Conservation (phyloP, 2,797 vertebrate genomes). For the Xenops minutus region DNA sequence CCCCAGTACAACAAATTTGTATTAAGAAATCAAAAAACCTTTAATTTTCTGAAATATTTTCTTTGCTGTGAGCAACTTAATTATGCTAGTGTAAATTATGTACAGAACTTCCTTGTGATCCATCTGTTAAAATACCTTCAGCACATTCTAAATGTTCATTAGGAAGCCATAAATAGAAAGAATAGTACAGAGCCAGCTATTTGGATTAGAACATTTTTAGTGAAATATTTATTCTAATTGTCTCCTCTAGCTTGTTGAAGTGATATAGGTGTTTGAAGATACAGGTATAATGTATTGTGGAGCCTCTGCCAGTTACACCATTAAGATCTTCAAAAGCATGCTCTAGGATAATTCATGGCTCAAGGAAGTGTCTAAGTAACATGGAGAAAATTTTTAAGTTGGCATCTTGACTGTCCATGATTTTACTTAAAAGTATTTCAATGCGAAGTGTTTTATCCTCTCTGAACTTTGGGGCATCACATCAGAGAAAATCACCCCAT, state of each 20-base stretch:
- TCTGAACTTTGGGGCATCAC: slow-evolving; percentile 6
- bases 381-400: not conserved
- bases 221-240: slow-evolving; percentile 71
- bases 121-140: not conserved
- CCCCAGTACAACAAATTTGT: rapidly evolving
- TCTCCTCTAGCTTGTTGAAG: slow-evolving; percentile 21
- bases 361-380: not conserved
- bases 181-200: slow-evolving; percentile 1
- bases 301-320: slow-evolving; percentile 43
- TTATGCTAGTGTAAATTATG: not conserved
- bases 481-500: slow-evolving; percentile 38
- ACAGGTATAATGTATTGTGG: not conserved
- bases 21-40: not conserved
- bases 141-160: slow-evolving; percentile 16
- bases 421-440: slow-evolving; percentile 21
- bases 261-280: slow-evolving; percentile 43
- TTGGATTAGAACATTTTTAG: slow-evolving; percentile 38
- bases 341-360: not conserved
- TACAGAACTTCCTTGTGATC: not conserved
- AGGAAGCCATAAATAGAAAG: slow-evolving; percentile 62
- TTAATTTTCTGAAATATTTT: not conserved
- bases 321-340: slow-evolving; percentile 35
- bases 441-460: not conserved
- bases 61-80: not conserved
- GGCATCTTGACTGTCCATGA: not conserved